Evolutionary conservation across 2,113 vertebrate species (phyloP).

Genomic region (Scortum barcoo): DNA sequence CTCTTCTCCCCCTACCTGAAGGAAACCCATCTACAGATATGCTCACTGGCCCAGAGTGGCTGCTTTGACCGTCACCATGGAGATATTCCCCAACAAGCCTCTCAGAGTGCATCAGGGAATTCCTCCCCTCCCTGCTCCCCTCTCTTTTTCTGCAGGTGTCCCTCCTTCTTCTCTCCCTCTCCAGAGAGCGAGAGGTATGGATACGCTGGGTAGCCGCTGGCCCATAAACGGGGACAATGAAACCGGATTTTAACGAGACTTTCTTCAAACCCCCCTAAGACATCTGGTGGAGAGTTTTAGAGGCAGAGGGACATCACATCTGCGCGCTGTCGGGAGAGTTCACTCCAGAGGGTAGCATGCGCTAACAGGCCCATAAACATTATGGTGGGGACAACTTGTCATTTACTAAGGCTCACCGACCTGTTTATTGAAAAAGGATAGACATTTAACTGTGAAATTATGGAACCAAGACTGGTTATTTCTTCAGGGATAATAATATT

Average conservation of each 20-base stretch:
- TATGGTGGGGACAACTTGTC: neutral
- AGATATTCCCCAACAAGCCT: slow-evolving; percentile 55
- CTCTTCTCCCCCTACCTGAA: neutral
- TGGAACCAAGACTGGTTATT: neutral
- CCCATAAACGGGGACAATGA: slow-evolving; percentile 58
- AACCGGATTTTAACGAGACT: slow-evolving; percentile 59
- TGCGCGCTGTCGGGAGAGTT: slow-evolving; percentile 18
- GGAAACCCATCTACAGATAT: neutral
- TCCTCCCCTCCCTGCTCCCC: neutral
- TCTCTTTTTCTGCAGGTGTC: slow-evolving; percentile 55
- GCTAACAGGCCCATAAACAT: neutral
- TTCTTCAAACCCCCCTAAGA: slow-evolving; percentile 30
- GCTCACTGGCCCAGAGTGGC: neutral
- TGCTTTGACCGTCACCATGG: slow-evolving; percentile 55
- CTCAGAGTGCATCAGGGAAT: slow-evolving; percentile 52
- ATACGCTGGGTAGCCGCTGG: slow-evolving; percentile 42
- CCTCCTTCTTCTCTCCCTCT: slow-evolving; percentile 21
- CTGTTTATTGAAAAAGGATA: neutral
- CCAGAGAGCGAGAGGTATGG: slow-evolving; percentile 34
- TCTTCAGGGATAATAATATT: too few species aligned
- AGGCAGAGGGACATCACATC: slow-evolving; percentile 28
- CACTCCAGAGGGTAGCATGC: slow-evolving; percentile 6
- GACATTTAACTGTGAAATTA: neutral
- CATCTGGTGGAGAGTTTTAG: slow-evolving; percentile 60
- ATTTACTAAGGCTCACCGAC: neutral